These are phyloP conservation scores for Vulpes vulpes DNA, from an alignment of 2,113 vertebrate species.

Conservation along the genomic window DNA sequence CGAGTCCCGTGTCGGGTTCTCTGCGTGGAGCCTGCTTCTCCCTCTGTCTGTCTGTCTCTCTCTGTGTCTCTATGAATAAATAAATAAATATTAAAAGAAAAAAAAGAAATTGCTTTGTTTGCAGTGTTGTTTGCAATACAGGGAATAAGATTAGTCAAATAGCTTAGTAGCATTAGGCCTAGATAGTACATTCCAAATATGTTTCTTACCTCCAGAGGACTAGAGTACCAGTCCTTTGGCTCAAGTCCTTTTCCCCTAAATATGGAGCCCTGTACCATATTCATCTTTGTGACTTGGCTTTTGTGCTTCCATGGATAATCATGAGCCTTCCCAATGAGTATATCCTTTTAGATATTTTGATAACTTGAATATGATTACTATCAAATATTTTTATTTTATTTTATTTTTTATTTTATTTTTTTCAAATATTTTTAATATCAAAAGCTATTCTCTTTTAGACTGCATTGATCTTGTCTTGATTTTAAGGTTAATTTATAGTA, in stretches of 20 bases:
- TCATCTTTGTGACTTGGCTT: slow-evolving; percentile 1
- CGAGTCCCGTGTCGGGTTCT: no score
- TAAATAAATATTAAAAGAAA: no score
- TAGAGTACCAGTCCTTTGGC: not conserved
- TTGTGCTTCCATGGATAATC: not conserved
- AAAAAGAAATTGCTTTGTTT: slow-evolving; percentile 27
- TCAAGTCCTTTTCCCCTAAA: not conserved
- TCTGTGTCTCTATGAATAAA: no score
- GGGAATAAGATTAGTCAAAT: not conserved
- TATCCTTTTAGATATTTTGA: slow-evolving; percentile 17
- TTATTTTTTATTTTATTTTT: no score
- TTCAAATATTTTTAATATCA: not conserved
- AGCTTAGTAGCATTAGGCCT: not conserved
- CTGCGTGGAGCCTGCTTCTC: no score
- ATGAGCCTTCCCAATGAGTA: not conserved
- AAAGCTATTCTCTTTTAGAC: not conserved
- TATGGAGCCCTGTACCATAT: not conserved
- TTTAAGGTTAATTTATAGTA: slow-evolving; percentile 43
- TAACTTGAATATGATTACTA: slow-evolving; percentile 8
- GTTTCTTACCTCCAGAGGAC: not conserved
- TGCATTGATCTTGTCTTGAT: slow-evolving; percentile 22
- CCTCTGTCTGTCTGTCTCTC: no score
- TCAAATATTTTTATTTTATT: not conserved
- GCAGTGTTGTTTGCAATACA: not conserved
- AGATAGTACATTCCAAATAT: not conserved